Percentiles rank a stretch among this genome's conserved stretches.
Evolutionary conservation across 2,797 vertebrate genomes (phyloP).

Genomic region (Molossus molossus): DNA sequence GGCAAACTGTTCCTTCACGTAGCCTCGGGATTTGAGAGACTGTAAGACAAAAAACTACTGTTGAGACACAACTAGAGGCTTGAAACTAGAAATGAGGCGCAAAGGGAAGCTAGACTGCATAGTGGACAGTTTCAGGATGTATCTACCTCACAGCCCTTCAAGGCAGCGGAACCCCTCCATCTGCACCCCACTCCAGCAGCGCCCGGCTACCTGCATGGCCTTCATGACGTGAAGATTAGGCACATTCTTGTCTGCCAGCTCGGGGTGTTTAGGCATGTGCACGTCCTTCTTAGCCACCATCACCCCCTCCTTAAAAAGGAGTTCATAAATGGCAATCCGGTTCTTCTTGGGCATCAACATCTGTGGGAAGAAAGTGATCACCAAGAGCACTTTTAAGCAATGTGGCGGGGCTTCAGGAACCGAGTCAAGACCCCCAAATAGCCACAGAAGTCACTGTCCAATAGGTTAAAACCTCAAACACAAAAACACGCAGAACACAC

Average conservation of each 20-base stretch:
- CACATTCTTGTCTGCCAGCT: slow-evolving; percentile 98
- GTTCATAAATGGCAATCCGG: slow-evolving; percentile 98
- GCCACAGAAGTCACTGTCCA: not conserved
- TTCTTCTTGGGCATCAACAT: slow-evolving; percentile 99
- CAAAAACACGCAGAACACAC: not conserved
- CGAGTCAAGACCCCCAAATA: not conserved
- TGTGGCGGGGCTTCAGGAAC: rapidly evolving
- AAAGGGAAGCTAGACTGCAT: not conserved
- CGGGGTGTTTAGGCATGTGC: slow-evolving; percentile 97
- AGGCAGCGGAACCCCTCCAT: not conserved
- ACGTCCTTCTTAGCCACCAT: slow-evolving; percentile 99
- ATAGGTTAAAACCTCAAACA: not conserved
- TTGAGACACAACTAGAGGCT: rapidly evolving
- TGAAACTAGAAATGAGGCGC: rapidly evolving
- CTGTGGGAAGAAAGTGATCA: slow-evolving; percentile 84
- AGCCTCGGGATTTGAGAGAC: slow-evolving; percentile 99
- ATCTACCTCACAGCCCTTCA: not conserved
- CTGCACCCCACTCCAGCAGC: not conserved
- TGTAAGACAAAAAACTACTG: slow-evolving; percentile 76
- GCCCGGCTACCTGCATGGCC: slow-evolving; percentile 96
- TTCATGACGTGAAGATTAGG: slow-evolving; percentile 99
- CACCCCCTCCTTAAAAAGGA: slow-evolving; percentile 99
- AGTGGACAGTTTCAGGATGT: rapidly evolving
- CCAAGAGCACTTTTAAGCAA: not conserved
- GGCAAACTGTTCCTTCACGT: slow-evolving; percentile 99